Conservation (phyloP, 2,797 vertebrate genomes). For the Pantherophis alleghaniensis region DNA sequence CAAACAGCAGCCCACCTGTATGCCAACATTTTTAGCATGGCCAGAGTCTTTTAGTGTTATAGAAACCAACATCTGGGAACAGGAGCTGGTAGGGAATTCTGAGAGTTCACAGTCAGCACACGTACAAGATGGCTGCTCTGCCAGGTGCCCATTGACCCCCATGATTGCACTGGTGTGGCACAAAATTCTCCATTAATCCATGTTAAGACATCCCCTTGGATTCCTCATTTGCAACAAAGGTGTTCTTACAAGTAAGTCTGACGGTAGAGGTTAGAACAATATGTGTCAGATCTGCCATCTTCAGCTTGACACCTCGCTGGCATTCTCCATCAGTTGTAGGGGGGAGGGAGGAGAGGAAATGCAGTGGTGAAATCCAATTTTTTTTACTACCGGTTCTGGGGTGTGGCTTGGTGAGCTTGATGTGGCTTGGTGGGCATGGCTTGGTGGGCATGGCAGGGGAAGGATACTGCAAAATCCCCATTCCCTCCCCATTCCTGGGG, state of each 20-base stretch:
- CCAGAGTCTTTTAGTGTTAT: neutral
- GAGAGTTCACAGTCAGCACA: neutral
- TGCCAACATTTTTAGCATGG: neutral
- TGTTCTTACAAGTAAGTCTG: neutral
- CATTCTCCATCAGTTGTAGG: too few relatives aligned
- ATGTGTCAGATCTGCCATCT: neutral
- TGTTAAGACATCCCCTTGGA: neutral
- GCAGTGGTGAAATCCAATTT: too few relatives aligned
- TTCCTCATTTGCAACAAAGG: neutral
- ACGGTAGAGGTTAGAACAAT: neutral
- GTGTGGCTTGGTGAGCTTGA: too few relatives aligned
- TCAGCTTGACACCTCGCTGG: neutral
- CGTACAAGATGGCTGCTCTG: neutral
- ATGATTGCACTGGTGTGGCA: neutral
- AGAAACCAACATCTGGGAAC: neutral
- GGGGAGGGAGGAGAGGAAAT: too few relatives aligned
- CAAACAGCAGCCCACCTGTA: neutral
- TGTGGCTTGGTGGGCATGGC: too few relatives aligned
- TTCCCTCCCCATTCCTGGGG: too few relatives aligned
- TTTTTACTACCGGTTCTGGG: too few relatives aligned
- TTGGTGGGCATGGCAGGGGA: too few relatives aligned
- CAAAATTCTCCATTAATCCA: neutral
- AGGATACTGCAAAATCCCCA: too few relatives aligned
- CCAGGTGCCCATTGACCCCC: neutral
- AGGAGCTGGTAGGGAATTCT: neutral